A percentile compares a stretch with the other conserved stretches of the same genome.
phyloP scores from a whole-genome alignment of 2,797 vertebrate species.

The Sebastes taczanowskii region DNA sequence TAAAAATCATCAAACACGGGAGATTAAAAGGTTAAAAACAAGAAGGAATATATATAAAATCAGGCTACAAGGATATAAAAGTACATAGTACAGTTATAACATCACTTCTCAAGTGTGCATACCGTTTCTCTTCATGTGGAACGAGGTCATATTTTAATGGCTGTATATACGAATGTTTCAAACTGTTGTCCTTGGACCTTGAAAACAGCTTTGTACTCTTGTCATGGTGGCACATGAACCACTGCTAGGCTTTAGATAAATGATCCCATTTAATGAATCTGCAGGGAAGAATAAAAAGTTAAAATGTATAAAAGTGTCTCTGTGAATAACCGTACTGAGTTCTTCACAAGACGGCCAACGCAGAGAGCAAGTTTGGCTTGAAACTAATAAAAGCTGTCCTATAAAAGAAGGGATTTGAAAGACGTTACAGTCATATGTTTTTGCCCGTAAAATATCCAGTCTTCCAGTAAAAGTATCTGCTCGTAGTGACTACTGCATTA shows the following conservation, averaged over 20 bases:
- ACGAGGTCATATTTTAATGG: constrained; percentile 87
- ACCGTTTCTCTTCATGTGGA: constrained; percentile 87
- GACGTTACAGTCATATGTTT: not conserved
- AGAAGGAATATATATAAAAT: not conserved
- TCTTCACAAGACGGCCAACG: constrained; percentile 22
- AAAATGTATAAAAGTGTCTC: constrained; percentile 26
- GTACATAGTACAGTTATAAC: constrained; percentile 83
- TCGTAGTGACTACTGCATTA: not conserved
- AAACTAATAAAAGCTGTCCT: not conserved
- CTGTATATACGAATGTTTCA: constrained; percentile 88
- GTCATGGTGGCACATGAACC: constrained; percentile 81
- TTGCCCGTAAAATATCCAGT: not conserved
- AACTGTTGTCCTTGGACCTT: constrained; percentile 78
- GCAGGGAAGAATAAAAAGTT: constrained; percentile 28
- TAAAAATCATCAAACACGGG: not conserved
- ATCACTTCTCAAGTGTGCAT: constrained; percentile 95
- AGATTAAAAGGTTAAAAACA: not conserved
- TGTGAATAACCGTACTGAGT: constrained; percentile 33
- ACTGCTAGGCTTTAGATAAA: constrained; percentile 65
- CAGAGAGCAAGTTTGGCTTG: not conserved
- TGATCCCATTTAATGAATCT: constrained; percentile 48
- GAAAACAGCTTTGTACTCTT: constrained; percentile 86
- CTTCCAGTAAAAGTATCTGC: not conserved
- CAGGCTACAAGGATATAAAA: not conserved
- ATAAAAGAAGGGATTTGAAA: not conserved